Evolutionary conservation across 2,888 invertebrate genomes (phyloP).

Genomic region (Drosophila acutilabella): DNA sequence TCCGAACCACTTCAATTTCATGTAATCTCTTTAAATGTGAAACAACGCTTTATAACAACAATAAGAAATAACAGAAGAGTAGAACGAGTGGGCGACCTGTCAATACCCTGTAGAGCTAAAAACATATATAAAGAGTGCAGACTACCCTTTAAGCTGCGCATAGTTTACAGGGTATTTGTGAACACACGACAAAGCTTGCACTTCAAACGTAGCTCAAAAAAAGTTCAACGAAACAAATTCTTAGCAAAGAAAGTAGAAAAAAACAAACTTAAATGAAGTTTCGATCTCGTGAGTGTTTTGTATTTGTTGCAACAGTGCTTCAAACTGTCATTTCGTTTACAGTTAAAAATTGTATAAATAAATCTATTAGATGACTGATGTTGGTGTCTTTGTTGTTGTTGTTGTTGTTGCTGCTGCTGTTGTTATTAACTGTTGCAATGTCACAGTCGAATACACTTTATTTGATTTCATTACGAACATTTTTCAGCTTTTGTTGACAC

Average conservation of each 20-base stretch:
- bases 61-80: background rate
- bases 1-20: slow-evolving; percentile 71
- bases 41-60: slow-evolving; percentile 54
- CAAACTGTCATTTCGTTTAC: slow-evolving; percentile 56
- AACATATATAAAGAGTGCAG: background rate
- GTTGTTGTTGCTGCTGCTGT: slow-evolving; percentile 8
- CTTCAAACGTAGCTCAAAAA: slow-evolving; percentile 45
- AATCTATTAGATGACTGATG: slow-evolving; percentile 60
- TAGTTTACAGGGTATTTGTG: slow-evolving; percentile 5
- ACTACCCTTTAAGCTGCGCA: background rate
- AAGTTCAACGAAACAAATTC: slow-evolving; percentile 52
- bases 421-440: slow-evolving; percentile 49
- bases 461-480: slow-evolving; percentile 70
- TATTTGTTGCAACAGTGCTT: slow-evolving; percentile 26
- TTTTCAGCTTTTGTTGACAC: slow-evolving; percentile 60
- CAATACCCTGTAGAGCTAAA: background rate
- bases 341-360: slow-evolving; percentile 66
- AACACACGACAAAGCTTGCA: slow-evolving; percentile 51
- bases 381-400: slow-evolving; percentile 4
- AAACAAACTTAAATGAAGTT: slow-evolving; percentile 70
- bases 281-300: slow-evolving; percentile 58
- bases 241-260: slow-evolving; percentile 36
- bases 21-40: slow-evolving; percentile 79
- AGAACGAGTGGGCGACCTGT: background rate
- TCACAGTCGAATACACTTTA: slow-evolving; percentile 62